Conservation (phyloP, 2,113 vertebrate genomes). For the Phyllostomus hastatus region DNA sequence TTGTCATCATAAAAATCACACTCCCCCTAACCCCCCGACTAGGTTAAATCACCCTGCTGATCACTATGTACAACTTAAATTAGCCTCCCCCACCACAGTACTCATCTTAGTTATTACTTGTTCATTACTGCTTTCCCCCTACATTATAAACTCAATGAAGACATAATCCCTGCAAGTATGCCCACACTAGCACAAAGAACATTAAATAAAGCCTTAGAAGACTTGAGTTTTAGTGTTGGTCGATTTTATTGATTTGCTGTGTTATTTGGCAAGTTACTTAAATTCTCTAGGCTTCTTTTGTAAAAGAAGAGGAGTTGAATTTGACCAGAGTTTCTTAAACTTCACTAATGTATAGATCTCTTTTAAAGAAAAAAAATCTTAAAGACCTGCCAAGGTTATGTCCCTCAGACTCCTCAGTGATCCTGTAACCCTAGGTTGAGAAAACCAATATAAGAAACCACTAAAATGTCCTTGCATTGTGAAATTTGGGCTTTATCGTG, state of each 20-base stretch:
- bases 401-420: neutral
- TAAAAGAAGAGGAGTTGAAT: neutral
- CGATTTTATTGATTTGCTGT: neutral
- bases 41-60: neutral
- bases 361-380: neutral
- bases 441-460: conserved; percentile 9
- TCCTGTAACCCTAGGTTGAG: neutral
- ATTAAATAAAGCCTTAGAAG: neutral
- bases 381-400: neutral
- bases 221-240: neutral
- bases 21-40: neutral
- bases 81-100: neutral
- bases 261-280: neutral
- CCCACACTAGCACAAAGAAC: neutral
- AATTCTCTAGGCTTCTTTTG: neutral
- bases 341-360: neutral
- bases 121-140: neutral
- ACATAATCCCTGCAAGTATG: neutral
- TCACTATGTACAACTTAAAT: neutral
- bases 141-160: neutral
- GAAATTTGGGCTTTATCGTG: conserved; percentile 4
- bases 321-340: neutral
- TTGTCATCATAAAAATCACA: neutral
- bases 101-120: neutral
- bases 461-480: neutral